Evolutionary conservation across 2,113 vertebrate species (phyloP), one percentile per base, ranked within the genome.

Genomic region (Anser cygnoides): DNA sequence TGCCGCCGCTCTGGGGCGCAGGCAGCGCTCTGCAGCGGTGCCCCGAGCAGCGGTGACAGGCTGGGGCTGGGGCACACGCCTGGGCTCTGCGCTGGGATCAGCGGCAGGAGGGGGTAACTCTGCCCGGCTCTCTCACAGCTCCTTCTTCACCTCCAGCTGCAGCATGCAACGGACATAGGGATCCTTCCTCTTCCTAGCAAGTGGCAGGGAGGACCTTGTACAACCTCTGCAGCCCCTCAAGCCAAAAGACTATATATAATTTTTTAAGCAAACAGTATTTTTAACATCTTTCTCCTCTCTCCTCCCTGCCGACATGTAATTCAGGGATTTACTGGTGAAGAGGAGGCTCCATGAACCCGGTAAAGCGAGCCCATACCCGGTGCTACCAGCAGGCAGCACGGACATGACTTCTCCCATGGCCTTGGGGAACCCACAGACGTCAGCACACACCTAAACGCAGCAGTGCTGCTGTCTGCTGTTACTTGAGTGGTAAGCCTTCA

Each of bases 71-170:
- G 37, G 3, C 2, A 3, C 44, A 25, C 1, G 0, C 57, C 2
- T 10, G 2, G 29, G 46, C 10, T 41, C 17, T 1, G 1, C 0
- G 1, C 25, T 2, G n/a, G 28, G 26, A 7, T 33, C 9, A 39
- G 65, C 1, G 0, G 49, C 52, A 28, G 52, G 17, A 10, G 58
- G 70, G 37, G 35, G 17, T 28, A 59, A 52, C 71, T 23, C 31
- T 0, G 1, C 28, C 55, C 2, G 1, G 1, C 28, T 5, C 20
- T 0, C 4, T 37, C 7, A 14, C 62, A 25, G n/a, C 55, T 70
- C 54, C 79, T 15, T 10, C 55, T 1, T 8, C 59, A 11, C 11
- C 39, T 43, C 7, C 33, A 39, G 33, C 68, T 4, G 33, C 31
- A 2, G 58, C 21, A 16, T 4, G 25, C 62, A 17, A n/a, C 0